Base-by-base conservation (phyloP, 2,888 invertebrate species). In the Leptogaster cylindrica region DNA sequence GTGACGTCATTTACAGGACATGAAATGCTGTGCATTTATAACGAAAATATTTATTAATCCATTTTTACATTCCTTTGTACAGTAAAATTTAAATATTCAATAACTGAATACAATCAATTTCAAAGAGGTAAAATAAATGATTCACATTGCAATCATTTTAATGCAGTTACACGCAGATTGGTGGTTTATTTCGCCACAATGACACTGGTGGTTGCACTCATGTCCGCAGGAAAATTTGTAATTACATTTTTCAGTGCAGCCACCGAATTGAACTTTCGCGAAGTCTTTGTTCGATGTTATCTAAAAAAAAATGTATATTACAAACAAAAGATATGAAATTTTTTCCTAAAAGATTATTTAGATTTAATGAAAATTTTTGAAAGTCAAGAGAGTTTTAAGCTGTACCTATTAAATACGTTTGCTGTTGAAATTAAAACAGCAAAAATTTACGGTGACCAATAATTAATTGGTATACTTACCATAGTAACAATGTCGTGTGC, bases 401-500 rank as follows among this genome's bases (percentile, higher is more conserved):
- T n/a, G n/a, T n/a, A n/a, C n/a, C n/a, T n/a, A n/a, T n/a, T n/a
- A n/a, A n/a, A n/a, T n/a, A n/a, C n/a, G n/a, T n/a, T n/a, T n/a
- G n/a, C n/a, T n/a, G n/a, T n/a, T n/a, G n/a, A n/a, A n/a, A n/a
- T n/a, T n/a, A n/a, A n/a, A n/a, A n/a, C n/a, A n/a, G n/a, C n/a
- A n/a, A n/a, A n/a, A n/a, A n/a, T n/a, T n/a, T n/a, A n/a, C n/a
- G n/a, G n/a, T n/a, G n/a, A n/a, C n/a, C n/a, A n/a, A n/a, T n/a
- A n/a, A n/a, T n/a, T n/a, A n/a, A n/a, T n/a, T n/a, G n/a, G n/a
- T 12, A 14, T 23, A 55, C 20, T 23, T 65, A 70, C 70, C 18
- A 46, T 5, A 12, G 77, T 82, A 28, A 77, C 77, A 5, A 80
- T 75, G 3, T 70, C 75, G 73, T 86, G 86, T 5, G 77, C 77